Conservation (phyloP, 2,113 vertebrate genomes). For the Halichoeres trimaculatus region DNA sequence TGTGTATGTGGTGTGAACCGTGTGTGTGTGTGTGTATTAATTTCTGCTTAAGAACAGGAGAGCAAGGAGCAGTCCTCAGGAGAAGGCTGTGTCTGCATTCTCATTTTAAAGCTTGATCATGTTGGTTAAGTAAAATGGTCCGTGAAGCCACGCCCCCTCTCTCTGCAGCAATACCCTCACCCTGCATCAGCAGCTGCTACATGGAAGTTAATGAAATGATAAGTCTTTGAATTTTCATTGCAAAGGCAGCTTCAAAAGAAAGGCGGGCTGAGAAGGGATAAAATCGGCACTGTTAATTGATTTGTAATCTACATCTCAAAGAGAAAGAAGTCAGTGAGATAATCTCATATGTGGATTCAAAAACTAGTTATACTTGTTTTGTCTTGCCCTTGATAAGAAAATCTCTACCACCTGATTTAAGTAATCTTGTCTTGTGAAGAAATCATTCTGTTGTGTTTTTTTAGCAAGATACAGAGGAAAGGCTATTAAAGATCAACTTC, state of each 20-base stretch:
- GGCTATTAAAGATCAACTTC: constrained; percentile 6
- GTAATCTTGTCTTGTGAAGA: constrained; percentile 2
- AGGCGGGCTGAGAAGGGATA: constrained; percentile 11
- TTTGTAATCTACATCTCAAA: constrained; percentile 27
- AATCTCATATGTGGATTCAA: constrained; percentile 35
- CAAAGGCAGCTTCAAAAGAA: constrained; percentile 31
- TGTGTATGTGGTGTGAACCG: constrained; percentile 9
- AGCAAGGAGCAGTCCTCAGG: constrained; percentile 66
- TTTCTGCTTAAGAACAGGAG: constrained; percentile 29
- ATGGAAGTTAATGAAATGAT: constrained; percentile 28
- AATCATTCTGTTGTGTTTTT: constrained; percentile 14
- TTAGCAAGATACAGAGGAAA: constrained; percentile 8
- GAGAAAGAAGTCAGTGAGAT: constrained; percentile 23
- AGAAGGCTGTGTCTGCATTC: constrained; percentile 51
- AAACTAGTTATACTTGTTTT: constrained; percentile 31
- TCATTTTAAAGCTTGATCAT: constrained; percentile 44
- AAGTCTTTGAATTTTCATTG: constrained; percentile 18
- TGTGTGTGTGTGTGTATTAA: constrained; percentile 17
- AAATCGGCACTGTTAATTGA: constrained; percentile 27
- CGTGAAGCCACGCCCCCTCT: neutral
- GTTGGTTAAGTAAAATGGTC: constrained; percentile 52
- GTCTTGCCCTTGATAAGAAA: constrained; percentile 5
- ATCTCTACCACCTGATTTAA: constrained; percentile 9
- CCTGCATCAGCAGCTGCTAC: constrained; percentile 2
- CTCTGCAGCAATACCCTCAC: constrained; percentile 17